A percentile compares a stretch with the other conserved stretches of the same genome.
Evolutionary conservation across 1,140 invertebrate genomes (phyloP).

Genomic region (Drosophila bocki): DNA sequence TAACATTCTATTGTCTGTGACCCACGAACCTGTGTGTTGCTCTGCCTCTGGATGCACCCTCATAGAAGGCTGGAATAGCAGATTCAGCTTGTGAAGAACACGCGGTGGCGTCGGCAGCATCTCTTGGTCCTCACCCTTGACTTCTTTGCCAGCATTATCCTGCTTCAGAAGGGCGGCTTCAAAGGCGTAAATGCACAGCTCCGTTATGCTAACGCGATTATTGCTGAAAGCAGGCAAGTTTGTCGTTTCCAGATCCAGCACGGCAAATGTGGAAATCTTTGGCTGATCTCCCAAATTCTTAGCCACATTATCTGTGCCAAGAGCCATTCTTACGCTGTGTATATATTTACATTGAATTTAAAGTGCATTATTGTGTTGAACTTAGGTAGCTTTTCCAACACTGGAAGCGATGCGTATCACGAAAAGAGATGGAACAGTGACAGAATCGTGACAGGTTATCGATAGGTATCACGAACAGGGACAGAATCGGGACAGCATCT

Average conservation of each 20-base stretch:
- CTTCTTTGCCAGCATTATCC: background rate
- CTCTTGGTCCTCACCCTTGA: background rate
- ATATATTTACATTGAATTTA: background rate
- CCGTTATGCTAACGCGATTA: slow-evolving; percentile 65
- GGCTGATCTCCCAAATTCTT: background rate
- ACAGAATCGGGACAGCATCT: background rate
- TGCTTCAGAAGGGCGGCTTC: slow-evolving; percentile 43
- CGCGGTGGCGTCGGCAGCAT: slow-evolving; percentile 83
- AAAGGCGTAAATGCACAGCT: slow-evolving; percentile 74
- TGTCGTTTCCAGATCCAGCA: slow-evolving; percentile 70
- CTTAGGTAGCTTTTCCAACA: background rate
- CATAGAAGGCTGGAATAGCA: slow-evolving; percentile 88
- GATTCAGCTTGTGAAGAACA: slow-evolving; percentile 87
- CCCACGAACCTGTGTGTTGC: slow-evolving; percentile 86
- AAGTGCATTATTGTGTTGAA: slow-evolving; percentile 2
- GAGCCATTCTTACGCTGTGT: slow-evolving; percentile 17
- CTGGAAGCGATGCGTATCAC: background rate
- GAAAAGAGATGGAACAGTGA: slow-evolving; percentile 13
- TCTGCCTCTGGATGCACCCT: slow-evolving; percentile 85
- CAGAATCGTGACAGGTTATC: background rate
- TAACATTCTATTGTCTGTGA: background rate
- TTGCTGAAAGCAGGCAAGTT: slow-evolving; percentile 54
- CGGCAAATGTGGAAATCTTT: slow-evolving; percentile 66
- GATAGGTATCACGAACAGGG: background rate
- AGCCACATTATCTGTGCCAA: background rate